A percentile compares a stretch with the other conserved stretches of the same genome.
Evolutionary conservation across 2,797 vertebrate genomes (phyloP).

Genomic region (Denticeps clupeoides): DNA sequence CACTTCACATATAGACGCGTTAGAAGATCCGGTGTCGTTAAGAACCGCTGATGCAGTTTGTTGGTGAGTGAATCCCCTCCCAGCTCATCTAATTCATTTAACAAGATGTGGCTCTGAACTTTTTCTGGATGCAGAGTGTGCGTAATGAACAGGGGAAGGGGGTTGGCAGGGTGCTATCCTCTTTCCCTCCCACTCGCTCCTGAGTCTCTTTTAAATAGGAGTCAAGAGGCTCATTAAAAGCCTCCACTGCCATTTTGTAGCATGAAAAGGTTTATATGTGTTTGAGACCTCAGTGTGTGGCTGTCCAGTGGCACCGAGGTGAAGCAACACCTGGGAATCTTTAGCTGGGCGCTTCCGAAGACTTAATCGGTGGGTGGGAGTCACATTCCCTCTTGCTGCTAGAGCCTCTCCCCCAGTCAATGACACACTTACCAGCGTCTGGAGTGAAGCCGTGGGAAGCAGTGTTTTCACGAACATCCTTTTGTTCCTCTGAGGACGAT

Average conservation of each 20-base stretch:
- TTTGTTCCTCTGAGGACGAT: too few species aligned
- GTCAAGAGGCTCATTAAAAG: constrained; percentile 76
- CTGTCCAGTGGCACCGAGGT: constrained; percentile 21
- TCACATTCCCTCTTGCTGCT: too few species aligned
- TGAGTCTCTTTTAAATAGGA: constrained; percentile 68
- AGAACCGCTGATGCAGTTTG: background rate
- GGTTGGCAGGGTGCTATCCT: constrained; percentile 4
- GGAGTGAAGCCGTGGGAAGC: too few species aligned
- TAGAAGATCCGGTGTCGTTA: too few species aligned
- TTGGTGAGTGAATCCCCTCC: constrained; percentile 9
- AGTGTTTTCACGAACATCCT: too few species aligned
- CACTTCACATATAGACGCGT: too few species aligned
- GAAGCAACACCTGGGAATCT: too few species aligned
- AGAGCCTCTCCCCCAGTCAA: too few species aligned
- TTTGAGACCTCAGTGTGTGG: constrained; percentile 29
- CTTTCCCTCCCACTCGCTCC: constrained; percentile 62
- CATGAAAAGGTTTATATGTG: too few species aligned
- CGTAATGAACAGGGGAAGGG: background rate
- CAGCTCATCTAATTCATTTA: constrained; percentile 5
- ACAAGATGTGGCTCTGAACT: constrained; percentile 5
- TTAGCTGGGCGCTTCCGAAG: too few species aligned
- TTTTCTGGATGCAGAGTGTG: background rate
- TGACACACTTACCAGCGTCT: too few species aligned
- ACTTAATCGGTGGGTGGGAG: too few species aligned
- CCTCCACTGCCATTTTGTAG: constrained; percentile 77